Evolutionary conservation across 2,888 invertebrate species (phyloP), one percentile per base, ranked within the genome.

Genomic region (Phortica okadai): DNA sequence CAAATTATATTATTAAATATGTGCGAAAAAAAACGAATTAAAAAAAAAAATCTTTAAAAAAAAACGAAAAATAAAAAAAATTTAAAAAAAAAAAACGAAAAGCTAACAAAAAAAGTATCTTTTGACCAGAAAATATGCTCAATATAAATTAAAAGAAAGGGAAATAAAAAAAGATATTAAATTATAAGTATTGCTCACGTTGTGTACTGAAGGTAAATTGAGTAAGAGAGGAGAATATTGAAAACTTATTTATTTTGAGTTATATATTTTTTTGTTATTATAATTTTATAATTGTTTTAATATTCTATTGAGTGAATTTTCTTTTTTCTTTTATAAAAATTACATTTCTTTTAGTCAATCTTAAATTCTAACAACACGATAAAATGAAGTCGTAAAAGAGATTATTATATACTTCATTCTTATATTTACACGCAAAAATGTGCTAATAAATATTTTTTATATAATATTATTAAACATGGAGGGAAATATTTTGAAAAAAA

Each of bases 1-100:
- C 86, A 77, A 79, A 81, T 79, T 74, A 77, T 74, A 74, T 76
- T 69, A 73, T 62, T 78, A 78, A 85, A 81, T 80, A 83, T 78
- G 81, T 66, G 78, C 70, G 73, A 69, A 75, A 83, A 83, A 80
- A 82, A 79, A 77, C 14, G 58, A 45, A 62, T 21, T 74, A 70
- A 74, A 75, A 66, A 75, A 75, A 72, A 74, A 80, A 74, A 21
- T 21, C 21, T 21, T 76, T 56, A 25, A 76, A 81, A 78, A 78
- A 80, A 78, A 82, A 83, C 74, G 66, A 79, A 79, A 62, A 77
- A 74, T 67, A 77, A 80, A 79, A 82, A 82, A 79, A 79, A 82
- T 75, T n/a, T n/a, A n/a, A n/a, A 21, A 69, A 84, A 81, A 83
- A 73, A 62, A 59, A 59, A 70, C 16, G 72, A 50, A 58, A 58